These are phyloP conservation scores for Rhynchonycteris naso DNA, from an alignment of 2,797 vertebrate species.

Conservation along the genomic window DNA sequence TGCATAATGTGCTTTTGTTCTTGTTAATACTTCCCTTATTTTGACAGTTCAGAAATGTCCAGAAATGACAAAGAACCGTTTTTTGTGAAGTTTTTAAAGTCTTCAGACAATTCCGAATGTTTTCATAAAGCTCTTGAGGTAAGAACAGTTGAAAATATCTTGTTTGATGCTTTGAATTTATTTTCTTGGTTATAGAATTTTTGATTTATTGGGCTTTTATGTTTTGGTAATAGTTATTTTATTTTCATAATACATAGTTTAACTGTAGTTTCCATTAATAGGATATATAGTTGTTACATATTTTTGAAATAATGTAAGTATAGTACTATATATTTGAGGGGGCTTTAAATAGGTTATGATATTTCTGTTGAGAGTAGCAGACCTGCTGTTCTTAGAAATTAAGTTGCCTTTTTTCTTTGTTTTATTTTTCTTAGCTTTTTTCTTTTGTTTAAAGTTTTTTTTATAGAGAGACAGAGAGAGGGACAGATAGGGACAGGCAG, in stretches of 20 bases:
- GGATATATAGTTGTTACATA: not conserved
- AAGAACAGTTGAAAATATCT: constrained; percentile 46
- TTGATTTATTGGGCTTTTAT: constrained; percentile 36
- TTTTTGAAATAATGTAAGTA: not conserved
- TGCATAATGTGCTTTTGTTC: not conserved
- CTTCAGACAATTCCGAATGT: constrained; percentile 87
- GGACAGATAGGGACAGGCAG: too few species aligned
- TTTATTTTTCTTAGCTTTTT: too few species aligned
- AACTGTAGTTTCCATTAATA: not conserved
- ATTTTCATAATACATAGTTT: not conserved
- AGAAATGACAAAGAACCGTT: constrained; percentile 87
- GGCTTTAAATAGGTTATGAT: not conserved
- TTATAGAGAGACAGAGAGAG: too few species aligned
- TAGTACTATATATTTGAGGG: not conserved
- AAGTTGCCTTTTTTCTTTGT: not conserved
- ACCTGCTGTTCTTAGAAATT: constrained; percentile 32
- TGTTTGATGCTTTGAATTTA: not conserved
- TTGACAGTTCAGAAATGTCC: constrained; percentile 89
- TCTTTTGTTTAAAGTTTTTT: too few species aligned
- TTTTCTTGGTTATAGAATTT: constrained; percentile 41
- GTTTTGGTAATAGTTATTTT: constrained; percentile 10
- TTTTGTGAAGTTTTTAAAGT: constrained; percentile 95
- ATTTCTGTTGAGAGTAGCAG: constrained; percentile 21
- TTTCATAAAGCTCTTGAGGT: constrained; percentile 95
- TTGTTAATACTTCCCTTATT: constrained; percentile 57